Base-by-base conservation (phyloP, 2,888 invertebrate genomes). In the Cataglyphis cursor region DNA sequence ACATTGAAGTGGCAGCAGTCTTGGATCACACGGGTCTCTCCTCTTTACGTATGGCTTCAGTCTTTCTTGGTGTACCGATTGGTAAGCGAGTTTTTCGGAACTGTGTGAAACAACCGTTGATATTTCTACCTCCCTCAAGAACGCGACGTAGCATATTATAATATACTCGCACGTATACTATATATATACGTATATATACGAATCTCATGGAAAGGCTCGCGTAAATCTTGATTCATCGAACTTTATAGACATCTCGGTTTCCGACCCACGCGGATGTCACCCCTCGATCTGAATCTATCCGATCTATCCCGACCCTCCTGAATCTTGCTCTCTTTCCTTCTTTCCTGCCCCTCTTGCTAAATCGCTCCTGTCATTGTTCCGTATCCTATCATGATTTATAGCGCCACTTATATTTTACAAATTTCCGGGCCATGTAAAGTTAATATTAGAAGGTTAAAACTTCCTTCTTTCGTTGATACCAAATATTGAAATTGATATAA, bases 121-220 rank as follows among this genome's bases (percentile, higher is more conserved):
- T 74, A 76, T 88, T 88, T 87, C 41, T 64, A 28, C 3, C 48
- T n/a, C 18, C 8, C 10, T 10, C 70, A 54, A 73, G 61, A 80
- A 84, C 57, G 31, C 72, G 74, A 83, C 73, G 59, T 82, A 81
- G 81, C 85, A n/a, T 48, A 84, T 86, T 89, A 88, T 88, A 83
- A 89, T 83, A 85, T 85, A 84, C 85, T 84, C 57, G 78, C 61
- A 54, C 83, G 76, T 64, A 41, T 41, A 80, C 75, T 24, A 31
- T 31, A 5, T 31, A 6, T 31, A 31, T 6, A 31, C 6, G 6
- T 31, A 31, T 31, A 31, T 62, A 64, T 48, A 81, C 81, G 57
- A 73, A 75, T 28, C 31, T 72, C 64, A 59, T 21, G 48, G 1
- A 80, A 80, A 9, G 3, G 35, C 5, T 66, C 70, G 72, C 73